Conservation (phyloP, 2,113 vertebrate genomes). For the Rhegmatorhina hoffmannsi region DNA sequence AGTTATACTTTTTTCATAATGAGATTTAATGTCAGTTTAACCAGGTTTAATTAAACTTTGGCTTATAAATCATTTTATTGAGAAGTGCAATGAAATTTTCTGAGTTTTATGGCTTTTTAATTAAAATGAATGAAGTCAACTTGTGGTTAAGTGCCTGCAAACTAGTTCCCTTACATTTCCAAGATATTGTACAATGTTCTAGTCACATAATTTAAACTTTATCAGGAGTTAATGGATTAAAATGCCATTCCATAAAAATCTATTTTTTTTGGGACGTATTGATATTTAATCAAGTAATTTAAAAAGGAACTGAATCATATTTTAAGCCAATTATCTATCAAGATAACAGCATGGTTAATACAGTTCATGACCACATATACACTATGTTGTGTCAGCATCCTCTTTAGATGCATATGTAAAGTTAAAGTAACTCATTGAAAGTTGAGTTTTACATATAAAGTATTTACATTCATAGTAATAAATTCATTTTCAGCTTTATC, state of each 20-base stretch:
- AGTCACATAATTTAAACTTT: not conserved
- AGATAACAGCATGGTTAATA: not conserved
- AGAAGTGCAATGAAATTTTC: not conserved
- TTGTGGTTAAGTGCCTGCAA: not conserved
- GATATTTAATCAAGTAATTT: not conserved
- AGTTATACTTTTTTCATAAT: not conserved
- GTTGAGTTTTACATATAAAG: not conserved
- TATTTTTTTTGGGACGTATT: not conserved
- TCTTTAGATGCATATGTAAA: not conserved
- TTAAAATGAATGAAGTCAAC: not conserved
- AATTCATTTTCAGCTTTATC: not conserved
- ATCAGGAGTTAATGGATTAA: not conserved
- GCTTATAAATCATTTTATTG: constrained; percentile 18
- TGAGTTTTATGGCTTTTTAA: constrained; percentile 18
- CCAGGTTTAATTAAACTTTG: constrained; percentile 10
- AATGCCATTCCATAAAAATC: not conserved
- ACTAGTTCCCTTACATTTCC: not conserved
- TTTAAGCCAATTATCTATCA: not conserved
- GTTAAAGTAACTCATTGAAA: not conserved
- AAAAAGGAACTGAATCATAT: not conserved
- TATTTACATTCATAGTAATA: not conserved
- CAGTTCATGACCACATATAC: not conserved
- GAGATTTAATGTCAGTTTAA: not conserved
- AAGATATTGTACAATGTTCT: not conserved
- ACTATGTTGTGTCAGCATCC: not conserved